Base-by-base conservation (phyloP, 2,797 vertebrate genomes). In the Ptychobarbus kaznakovi region DNA sequence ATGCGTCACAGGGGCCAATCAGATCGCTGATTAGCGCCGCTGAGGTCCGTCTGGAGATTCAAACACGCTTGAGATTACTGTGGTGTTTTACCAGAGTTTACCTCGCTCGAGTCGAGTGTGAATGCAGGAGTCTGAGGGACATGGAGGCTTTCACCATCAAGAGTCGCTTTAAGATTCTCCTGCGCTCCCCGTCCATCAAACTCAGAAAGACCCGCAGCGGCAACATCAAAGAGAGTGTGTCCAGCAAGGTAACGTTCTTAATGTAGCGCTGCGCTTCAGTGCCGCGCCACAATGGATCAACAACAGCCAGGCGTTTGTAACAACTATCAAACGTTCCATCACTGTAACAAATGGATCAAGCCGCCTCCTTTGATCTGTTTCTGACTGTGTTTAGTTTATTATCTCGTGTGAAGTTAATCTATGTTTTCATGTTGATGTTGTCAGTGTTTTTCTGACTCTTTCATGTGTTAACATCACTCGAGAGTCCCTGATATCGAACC, bases 121-220 rank as follows among this genome's bases (percentile, higher is more conserved):
- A 6, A 40, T 38, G 38, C 16, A 0, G 11, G n/a, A 91, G 92
- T 28, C 70, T 73, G 70, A 32, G 46, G 91, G 90, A 91, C 0
- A 93, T 89, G 15, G 94, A 95, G 11, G 92, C 89, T 2, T 89
- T 90, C 75, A 93, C 93, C 2, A 92, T 95, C 12, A 94, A 88
- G 70, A 94, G 80, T 20, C 93, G 94, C 65, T 91, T 96, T 86
- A 92, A 90, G 81, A 95, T 93, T 12, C 20, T 95, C 72, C 90
- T 95, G 75, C 93, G 93, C 0, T 92, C 95, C 11, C 94, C 94
- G 0, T 92, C 94, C 1, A 2, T 51, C 84, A 93, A 85, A 80
- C 92, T 87, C 3, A 90, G 70, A 77, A 92, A 83, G 86, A 92
- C 13, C 88, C 63, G 86, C 28, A 16, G 63, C 6, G 51, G 44